These are phyloP conservation scores for Macropus fuliginosus DNA, from an alignment of 2,797 vertebrate genomes.

Conservation along the genomic window DNA sequence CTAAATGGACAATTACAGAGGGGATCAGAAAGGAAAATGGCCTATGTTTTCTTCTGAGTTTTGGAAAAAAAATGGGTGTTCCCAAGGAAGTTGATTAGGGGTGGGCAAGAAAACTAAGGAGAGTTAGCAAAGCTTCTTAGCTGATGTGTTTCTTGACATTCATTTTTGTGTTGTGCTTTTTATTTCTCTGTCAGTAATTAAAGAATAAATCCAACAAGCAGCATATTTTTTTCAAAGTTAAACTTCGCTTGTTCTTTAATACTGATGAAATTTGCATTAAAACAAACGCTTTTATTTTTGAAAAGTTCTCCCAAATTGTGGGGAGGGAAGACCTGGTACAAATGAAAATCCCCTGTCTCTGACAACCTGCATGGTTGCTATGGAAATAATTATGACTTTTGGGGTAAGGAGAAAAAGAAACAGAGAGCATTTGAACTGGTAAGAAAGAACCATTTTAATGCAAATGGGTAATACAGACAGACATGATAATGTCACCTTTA, in stretches of 20 bases:
- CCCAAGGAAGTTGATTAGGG: background rate
- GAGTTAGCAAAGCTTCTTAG: background rate
- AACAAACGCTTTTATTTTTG: constrained; percentile 65
- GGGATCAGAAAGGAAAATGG: background rate
- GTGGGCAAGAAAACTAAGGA: background rate
- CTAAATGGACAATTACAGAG: background rate
- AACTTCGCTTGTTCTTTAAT: background rate
- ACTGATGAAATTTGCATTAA: constrained; percentile 60
- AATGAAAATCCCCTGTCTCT: constrained; percentile 71
- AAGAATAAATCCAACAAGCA: background rate
- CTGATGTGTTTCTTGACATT: background rate
- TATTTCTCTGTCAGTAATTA: background rate
- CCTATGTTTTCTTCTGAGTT: background rate
- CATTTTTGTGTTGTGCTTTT: background rate
- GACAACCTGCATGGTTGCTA: constrained; percentile 73
- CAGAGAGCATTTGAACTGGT: constrained; percentile 67
- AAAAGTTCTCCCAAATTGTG: constrained; percentile 60
- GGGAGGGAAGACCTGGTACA: constrained; percentile 48
- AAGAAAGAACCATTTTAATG: constrained; percentile 79
- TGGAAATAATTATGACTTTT: constrained; percentile 81
- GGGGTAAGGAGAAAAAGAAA: constrained; percentile 70
- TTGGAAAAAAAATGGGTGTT: background rate
- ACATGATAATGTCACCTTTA: constrained; percentile 70
- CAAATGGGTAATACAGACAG: constrained; percentile 70
- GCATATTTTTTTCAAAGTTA: background rate